phyloP scores from a whole-genome alignment of 2,797 vertebrate genomes.

The Spinibarbus caldwelli region DNA sequence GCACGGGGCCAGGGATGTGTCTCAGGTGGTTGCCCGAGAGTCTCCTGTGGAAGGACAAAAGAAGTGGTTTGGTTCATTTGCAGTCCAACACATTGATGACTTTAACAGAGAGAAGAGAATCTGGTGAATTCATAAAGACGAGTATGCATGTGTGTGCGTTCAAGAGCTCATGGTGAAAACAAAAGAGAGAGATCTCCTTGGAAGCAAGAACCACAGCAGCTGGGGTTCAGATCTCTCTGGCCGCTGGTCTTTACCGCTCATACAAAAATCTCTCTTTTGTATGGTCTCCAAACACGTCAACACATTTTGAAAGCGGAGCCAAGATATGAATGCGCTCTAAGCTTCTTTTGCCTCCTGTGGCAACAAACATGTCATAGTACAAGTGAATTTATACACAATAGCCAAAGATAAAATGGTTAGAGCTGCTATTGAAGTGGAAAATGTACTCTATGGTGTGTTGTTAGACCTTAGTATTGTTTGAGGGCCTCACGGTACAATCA shows the following conservation, averaged over 20 bases:
- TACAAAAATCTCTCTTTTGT: constrained; percentile 24
- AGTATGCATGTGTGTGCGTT: constrained; percentile 21
- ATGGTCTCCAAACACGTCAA: constrained; percentile 34
- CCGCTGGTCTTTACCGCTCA: constrained; percentile 5
- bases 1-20: constrained; percentile 85
- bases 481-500: background rate
- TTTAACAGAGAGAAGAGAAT: constrained; percentile 54
- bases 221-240: constrained; percentile 35
- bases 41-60: constrained; percentile 76
- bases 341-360: constrained; percentile 25
- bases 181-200: constrained; percentile 36
- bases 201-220: constrained; percentile 42
- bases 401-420: constrained; percentile 5
- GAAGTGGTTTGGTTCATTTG: constrained; percentile 47
- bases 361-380: constrained; percentile 12
- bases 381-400: constrained; percentile 25
- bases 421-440: constrained; percentile 16
- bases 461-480: background rate
- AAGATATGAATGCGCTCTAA: constrained; percentile 23
- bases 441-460: background rate
- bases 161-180: background rate
- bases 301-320: constrained; percentile 15
- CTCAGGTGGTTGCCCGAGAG: constrained; percentile 95
- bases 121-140: constrained; percentile 45
- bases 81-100: constrained; percentile 57